Evolutionary conservation across 2,888 invertebrate genomes (phyloP).

Genomic region (Andricus curvator): DNA sequence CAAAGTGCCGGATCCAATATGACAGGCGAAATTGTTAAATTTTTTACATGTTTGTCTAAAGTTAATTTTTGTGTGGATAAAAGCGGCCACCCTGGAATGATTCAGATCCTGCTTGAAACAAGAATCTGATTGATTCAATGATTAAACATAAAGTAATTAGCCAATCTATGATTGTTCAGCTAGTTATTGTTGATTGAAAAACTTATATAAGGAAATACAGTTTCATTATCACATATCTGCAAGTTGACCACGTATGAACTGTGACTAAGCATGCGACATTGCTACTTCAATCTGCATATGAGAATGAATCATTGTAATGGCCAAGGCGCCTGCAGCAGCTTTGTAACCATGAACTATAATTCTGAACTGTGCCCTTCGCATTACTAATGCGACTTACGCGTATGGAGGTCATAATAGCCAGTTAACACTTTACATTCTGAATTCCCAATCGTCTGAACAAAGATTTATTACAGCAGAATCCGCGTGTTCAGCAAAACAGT

Average conservation of each 20-base stretch:
- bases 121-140: not conserved
- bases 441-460: not conserved
- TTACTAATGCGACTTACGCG: conserved; percentile 42
- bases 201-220: not conserved
- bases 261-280: conserved; percentile 60
- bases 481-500: not conserved
- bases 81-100: no score
- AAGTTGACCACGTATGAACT: conserved; percentile 54
- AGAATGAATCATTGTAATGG: conserved; percentile 60
- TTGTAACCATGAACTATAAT: conserved; percentile 59
- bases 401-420: conserved; percentile 20
- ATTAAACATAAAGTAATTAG: not conserved
- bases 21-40: no score
- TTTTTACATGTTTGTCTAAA: no score
- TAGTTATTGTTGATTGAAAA: not conserved
- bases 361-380: conserved; percentile 49
- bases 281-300: conserved; percentile 56
- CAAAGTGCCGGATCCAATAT: no score
- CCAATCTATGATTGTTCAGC: not conserved
- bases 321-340: conserved; percentile 49
- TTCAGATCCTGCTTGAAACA: not conserved
- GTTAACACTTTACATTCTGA: conserved; percentile 20
- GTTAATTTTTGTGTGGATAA: no score
- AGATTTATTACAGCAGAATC: not conserved
- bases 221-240: conserved; percentile 47